Evolutionary conservation across 2,888 invertebrate species (phyloP), one percentile per base, ranked within the genome.

Genomic region (Macaria liturata): DNA sequence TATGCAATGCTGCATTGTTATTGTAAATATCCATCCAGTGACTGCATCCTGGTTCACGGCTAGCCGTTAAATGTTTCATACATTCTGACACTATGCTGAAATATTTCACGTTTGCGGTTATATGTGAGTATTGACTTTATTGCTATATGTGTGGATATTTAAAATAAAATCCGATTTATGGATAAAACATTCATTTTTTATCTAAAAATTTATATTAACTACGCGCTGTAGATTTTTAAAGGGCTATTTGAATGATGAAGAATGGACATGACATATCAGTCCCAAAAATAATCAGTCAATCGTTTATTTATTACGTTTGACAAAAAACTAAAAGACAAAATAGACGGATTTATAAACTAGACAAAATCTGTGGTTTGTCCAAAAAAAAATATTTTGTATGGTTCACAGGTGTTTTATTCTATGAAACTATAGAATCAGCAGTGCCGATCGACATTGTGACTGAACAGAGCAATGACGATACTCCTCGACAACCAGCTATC

Each of bases 361-460:
- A 20, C 20, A 20, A 20, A 20, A 20, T 20, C 20, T 20, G 20
- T 20, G 20, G 1, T 20, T 20, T 20, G 20, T 1, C 1, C 20
- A 1, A 20, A 20, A 20, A 20, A 1, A 20, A 20, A 1, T 20
- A 20, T 20, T 20, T 20, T 20, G 20, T 20, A 20, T 20, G 20
- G 20, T 2, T 20, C 20, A 20, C 53, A 58, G 57, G 34, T 9
- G 20, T 46, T 20, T 8, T 52, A 0, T 9, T 39, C 9, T 7
- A 34, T 5, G 2, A 45, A 20, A 9, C 1, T 4, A 8, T 8
- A 9, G 31, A 46, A 32, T 4, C 54, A 2, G 58, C 58, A 3
- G 54, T 58, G 4, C 58, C 54, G 6, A 50, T 58, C 37, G 58
- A 58, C 34, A 58, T 58, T 31, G 58, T 50, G 4, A 58, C 46